Conservation (phyloP, 2,888 invertebrate species). For the Eulithis testata region DNA sequence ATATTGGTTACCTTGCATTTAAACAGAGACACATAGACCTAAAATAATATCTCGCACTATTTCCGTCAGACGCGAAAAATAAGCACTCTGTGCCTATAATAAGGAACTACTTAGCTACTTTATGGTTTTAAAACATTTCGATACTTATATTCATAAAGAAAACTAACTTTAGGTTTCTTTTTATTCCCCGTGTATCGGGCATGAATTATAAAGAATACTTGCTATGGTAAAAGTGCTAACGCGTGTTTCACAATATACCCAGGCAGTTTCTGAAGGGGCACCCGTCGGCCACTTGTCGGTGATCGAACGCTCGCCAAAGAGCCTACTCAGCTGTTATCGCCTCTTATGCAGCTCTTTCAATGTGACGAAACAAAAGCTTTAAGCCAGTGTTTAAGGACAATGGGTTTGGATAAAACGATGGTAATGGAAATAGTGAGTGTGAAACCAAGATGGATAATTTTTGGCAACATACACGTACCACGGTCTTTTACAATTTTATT, state of each 20-base stretch:
- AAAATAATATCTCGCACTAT: too few relatives aligned
- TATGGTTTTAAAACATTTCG: too few relatives aligned
- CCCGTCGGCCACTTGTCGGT: constrained; percentile 55
- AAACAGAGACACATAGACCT: too few relatives aligned
- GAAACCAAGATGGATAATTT: background rate
- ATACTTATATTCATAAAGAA: too few relatives aligned
- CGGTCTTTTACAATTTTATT: background rate
- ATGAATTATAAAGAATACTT: constrained; percentile 13
- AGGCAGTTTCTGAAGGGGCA: constrained; percentile 32
- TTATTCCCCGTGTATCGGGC: background rate
- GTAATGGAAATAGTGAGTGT: constrained; percentile 7
- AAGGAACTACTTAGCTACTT: too few relatives aligned
- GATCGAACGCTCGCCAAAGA: constrained; percentile 69
- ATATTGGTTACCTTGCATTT: too few relatives aligned
- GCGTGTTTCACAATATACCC: constrained; percentile 41
- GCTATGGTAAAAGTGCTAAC: constrained; percentile 37
- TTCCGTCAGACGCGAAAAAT: too few relatives aligned
- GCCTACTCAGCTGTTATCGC: constrained; percentile 71
- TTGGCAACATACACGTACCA: too few relatives aligned
- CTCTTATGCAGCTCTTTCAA: constrained; percentile 53
- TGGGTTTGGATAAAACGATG: constrained; percentile 9
- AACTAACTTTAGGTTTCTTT: too few relatives aligned
- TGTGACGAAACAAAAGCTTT: constrained; percentile 47
- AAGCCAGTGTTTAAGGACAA: constrained; percentile 34
- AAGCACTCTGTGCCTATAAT: too few relatives aligned